Conservation (phyloP, 1,140 invertebrate genomes). For the Apocrypta bakeri region DNA sequence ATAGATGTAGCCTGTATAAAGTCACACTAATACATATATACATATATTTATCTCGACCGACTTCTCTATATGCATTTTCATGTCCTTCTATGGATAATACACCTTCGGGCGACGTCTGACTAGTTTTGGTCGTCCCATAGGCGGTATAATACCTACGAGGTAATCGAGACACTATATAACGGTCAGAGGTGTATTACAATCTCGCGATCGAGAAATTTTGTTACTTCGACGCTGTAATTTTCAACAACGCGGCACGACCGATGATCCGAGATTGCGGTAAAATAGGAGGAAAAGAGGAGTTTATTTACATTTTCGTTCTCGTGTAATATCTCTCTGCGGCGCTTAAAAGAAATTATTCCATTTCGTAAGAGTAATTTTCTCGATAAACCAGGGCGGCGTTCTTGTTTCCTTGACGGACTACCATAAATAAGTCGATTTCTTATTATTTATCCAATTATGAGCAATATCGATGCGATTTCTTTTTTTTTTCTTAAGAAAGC, state of each 20-base stretch:
- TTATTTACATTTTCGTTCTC: not conserved
- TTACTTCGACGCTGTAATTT: not conserved
- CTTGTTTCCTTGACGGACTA: not conserved
- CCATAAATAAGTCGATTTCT: not conserved
- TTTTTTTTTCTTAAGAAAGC: too few species aligned
- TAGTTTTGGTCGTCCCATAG: not conserved
- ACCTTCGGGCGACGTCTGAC: not conserved
- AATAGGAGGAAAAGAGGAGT: not conserved
- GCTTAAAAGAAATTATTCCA: not conserved
- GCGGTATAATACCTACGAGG: too few species aligned
- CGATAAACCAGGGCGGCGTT: not conserved
- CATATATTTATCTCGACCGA: not conserved
- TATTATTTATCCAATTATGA: not conserved
- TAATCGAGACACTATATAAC: not conserved
- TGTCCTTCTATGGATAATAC: slow-evolving; percentile 11
- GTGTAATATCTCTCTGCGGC: too few species aligned
- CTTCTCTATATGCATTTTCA: not conserved
- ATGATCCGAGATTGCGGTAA: not conserved
- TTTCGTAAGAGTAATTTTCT: not conserved
- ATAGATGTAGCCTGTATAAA: not conserved
- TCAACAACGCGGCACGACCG: not conserved
- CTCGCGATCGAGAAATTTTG: not conserved
- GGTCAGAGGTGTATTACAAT: not conserved
- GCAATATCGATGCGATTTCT: too few species aligned
- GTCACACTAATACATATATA: not conserved